These are phyloP conservation scores for Spheniscus mendiculus DNA, from an alignment of 2,113 vertebrate species.

Conservation along the genomic window DNA sequence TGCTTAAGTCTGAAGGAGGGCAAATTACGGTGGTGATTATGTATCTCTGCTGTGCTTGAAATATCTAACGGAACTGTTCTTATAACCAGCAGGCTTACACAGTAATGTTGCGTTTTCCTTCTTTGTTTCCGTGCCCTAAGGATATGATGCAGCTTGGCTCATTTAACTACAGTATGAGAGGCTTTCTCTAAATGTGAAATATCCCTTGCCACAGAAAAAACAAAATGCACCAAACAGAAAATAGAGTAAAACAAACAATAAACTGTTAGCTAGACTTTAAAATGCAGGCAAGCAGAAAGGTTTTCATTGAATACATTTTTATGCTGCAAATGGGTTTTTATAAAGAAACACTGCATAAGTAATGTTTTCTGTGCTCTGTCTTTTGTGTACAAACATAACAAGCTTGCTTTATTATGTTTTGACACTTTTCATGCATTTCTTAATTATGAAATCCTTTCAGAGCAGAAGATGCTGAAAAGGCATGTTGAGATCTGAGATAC, in stretches of 20 bases:
- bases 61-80: conserved; percentile 1
- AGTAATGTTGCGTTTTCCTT: conserved; percentile 59
- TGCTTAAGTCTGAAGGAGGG: not conserved
- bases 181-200: conserved; percentile 62
- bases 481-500: not conserved
- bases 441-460: conserved; percentile 52
- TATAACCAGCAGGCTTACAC: conserved; percentile 65
- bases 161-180: conserved; percentile 61
- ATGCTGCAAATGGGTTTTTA: conserved; percentile 35
- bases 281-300: conserved; percentile 33
- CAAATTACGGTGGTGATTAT: not conserved
- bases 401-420: conserved; percentile 33
- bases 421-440: conserved; percentile 47
- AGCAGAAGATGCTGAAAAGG: not conserved
- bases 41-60: not conserved
- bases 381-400: conserved; percentile 53
- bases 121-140: conserved; percentile 69
- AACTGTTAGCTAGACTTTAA: conserved; percentile 56
- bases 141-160: conserved; percentile 64
- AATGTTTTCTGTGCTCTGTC: not conserved
- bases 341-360: not conserved
- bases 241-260: conserved; percentile 69
- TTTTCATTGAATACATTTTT: conserved; percentile 14
- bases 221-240: conserved; percentile 50
- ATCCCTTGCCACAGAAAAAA: conserved; percentile 70